phyloP scores from a whole-genome alignment of 2,797 vertebrate species.

The Notoglanidium macrostoma region DNA sequence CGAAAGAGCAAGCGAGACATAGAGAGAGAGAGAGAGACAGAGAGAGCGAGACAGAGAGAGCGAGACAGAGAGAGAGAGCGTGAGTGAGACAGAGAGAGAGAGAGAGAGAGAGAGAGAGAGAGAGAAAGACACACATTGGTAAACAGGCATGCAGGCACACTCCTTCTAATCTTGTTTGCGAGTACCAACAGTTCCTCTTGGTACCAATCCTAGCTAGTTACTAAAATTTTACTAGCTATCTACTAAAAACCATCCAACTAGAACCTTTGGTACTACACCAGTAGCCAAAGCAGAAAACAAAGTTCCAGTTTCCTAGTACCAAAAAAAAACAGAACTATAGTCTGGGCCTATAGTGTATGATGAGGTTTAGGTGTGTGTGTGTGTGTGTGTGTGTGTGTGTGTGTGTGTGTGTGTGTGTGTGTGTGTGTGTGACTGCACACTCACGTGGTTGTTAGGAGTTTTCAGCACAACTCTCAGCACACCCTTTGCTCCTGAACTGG shows the following conservation, averaged over 20 bases:
- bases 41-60: not conserved
- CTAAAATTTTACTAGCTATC: too few relatives aligned
- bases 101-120: not conserved
- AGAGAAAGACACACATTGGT: not conserved
- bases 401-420: not conserved
- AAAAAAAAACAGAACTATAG: not conserved
- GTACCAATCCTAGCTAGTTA: not conserved
- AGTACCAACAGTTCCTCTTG: not conserved
- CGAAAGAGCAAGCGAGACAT: not conserved
- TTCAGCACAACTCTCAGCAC: slow-evolving; percentile 85
- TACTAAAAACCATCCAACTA: not conserved
- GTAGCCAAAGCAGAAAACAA: not conserved
- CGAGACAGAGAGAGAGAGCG: not conserved
- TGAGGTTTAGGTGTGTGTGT: not conserved
- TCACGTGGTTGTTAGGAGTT: slow-evolving; percentile 85
- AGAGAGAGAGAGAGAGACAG: not conserved
- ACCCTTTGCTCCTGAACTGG: slow-evolving; percentile 79
- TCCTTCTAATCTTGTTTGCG: not conserved
- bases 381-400: not conserved
- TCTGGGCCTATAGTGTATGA: not conserved
- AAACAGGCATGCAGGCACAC: not conserved
- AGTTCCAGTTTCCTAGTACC: not conserved
- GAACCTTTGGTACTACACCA: not conserved
- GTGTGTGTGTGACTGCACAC: slow-evolving; percentile 52
- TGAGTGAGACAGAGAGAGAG: not conserved